Base-by-base conservation (phyloP, 2,888 invertebrate species). In the Anthophora plumipes region DNA sequence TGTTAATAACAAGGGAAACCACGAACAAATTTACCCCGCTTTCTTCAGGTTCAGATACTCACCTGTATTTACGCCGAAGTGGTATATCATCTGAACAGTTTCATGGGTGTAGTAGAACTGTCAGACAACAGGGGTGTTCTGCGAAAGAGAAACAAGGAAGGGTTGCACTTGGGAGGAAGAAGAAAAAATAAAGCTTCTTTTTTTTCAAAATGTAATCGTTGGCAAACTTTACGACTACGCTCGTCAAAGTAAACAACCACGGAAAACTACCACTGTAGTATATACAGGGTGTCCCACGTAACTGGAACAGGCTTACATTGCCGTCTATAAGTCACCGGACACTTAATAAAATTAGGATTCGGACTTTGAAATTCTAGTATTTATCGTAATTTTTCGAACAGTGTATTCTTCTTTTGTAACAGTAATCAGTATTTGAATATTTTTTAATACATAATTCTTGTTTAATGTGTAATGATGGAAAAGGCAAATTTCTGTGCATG, bases 201-300 rank as follows among this genome's bases (percentile, higher is more conserved):
- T n/a, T n/a, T n/a, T n/a, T n/a, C n/a, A n/a, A n/a, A 71, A 48
- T 63, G 54, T 83, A 87, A 88, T 88, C 83, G 84, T 79, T 48
- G 71, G 66, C 43, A 59, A 80, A 87, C 75, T 90, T 90, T 90
- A 90, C 87, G 88, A 88, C 85, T 61, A 54, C 59, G 85, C 89
- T 89, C 86, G 86, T 87, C 89, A 89, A 89, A 87, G 89, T 89
- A 89, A 90, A 90, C 89, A 86, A 25, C n/a, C 68, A 57, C 67
- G 41, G 22, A 20, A 60, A 71, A 78, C 77, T 73, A 78, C 82
- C 70, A 66, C 2, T 59, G 76, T n/a, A n/a, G n/a, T n/a, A n/a
- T n/a, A n/a, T n/a, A n/a, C n/a, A n/a, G n/a, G n/a, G n/a, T n/a
- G n/a, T n/a, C n/a, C n/a, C n/a, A n/a, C n/a, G n/a, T n/a, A n/a